Evolutionary conservation across 2,113 vertebrate genomes (phyloP).

Genomic region (Chrysochloris asiatica): DNA sequence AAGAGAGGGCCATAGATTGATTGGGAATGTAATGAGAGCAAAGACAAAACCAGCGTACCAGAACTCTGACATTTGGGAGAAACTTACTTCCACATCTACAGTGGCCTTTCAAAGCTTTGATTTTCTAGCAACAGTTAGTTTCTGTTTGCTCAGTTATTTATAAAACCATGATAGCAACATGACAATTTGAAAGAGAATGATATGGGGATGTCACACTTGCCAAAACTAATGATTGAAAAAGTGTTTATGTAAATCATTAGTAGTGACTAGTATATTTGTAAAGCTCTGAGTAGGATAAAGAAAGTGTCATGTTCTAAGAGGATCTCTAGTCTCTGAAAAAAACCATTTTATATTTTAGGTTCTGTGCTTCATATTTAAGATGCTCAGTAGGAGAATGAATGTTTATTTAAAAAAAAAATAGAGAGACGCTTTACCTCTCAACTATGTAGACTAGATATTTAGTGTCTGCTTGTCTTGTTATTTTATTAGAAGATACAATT

Average conservation of each 20-base stretch:
- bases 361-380: constrained; percentile 55
- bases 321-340: constrained; percentile 17
- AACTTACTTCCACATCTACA: neutral
- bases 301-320: neutral
- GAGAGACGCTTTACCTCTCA: neutral
- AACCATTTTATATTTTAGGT: constrained; percentile 45
- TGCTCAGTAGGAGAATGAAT: neutral
- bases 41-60: neutral
- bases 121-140: neutral
- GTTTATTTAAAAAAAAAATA: neutral
- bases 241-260: constrained; percentile 48
- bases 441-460: neutral
- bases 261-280: neutral
- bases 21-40: constrained; percentile 56
- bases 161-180: neutral
- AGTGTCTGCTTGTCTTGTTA: neutral
- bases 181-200: constrained; percentile 27
- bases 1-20: neutral
- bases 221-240: neutral
- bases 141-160: neutral
- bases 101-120: constrained; percentile 39
- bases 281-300: neutral
- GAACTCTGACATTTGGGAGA: constrained; percentile 44
- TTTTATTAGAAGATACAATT: neutral
- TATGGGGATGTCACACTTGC: constrained; percentile 19